Conservation (phyloP, 2,888 invertebrate genomes). For the Taphrorychus bicolor region DNA sequence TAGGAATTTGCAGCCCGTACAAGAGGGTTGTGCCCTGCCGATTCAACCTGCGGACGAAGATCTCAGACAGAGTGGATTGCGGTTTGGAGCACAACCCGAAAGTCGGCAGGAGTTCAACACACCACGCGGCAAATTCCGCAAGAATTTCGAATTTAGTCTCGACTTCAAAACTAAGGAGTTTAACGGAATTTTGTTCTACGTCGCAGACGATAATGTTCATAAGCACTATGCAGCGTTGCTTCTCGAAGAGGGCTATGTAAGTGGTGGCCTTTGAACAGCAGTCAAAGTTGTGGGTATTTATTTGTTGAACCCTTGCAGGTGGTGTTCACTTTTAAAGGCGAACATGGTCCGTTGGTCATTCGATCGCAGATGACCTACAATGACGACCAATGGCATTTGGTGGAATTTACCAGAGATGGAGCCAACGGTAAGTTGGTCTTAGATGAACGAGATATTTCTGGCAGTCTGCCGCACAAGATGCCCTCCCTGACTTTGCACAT, state of each 20-base stretch:
- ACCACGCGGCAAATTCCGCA: slow-evolving; percentile 65
- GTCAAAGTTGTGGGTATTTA: slow-evolving; percentile 21
- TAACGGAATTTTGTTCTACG: slow-evolving; percentile 87
- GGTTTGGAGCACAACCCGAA: slow-evolving; percentile 68
- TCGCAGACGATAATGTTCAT: slow-evolving; percentile 66
- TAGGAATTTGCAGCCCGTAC: slow-evolving; percentile 18
- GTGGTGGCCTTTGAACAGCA: slow-evolving; percentile 41
- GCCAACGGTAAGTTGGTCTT: slow-evolving; percentile 72
- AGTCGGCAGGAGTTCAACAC: slow-evolving; percentile 77
- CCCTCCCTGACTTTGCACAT: slow-evolving; percentile 63
- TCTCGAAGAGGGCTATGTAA: slow-evolving; percentile 76
- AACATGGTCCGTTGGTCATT: slow-evolving; percentile 61
- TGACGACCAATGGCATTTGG: slow-evolving; percentile 82
- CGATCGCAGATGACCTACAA: slow-evolving; percentile 67
- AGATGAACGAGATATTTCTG: slow-evolving; percentile 63
- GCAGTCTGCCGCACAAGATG: slow-evolving; percentile 56
- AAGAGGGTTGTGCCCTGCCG: slow-evolving; percentile 62
- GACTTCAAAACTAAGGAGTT: slow-evolving; percentile 78
- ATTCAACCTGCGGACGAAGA: slow-evolving; percentile 63
- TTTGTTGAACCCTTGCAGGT: slow-evolving; percentile 63
- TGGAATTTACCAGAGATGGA: slow-evolving; percentile 70
- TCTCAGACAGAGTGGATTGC: slow-evolving; percentile 28
- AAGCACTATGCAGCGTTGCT: slow-evolving; percentile 73
- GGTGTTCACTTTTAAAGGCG: slow-evolving; percentile 75
- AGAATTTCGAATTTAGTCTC: slow-evolving; percentile 77